Evolutionary conservation across 2,888 invertebrate genomes (phyloP).

Genomic region (Automeris io): DNA sequence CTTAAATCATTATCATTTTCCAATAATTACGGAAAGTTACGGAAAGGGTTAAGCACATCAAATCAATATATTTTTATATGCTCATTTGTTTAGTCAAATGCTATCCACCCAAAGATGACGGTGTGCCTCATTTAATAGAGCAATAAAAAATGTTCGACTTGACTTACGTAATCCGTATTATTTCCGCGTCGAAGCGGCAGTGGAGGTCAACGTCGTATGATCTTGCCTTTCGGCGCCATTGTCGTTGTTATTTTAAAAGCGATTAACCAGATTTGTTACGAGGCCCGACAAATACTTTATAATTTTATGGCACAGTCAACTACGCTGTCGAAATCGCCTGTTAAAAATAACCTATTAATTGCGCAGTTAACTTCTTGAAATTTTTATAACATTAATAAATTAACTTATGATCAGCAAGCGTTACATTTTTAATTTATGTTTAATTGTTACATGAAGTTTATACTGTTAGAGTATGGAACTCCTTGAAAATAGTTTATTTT

Average conservation of each 20-base stretch:
- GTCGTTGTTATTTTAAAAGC: slow-evolving; percentile 23
- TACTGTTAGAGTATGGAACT: too few relatives aligned
- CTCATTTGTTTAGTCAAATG: slow-evolving; percentile 31
- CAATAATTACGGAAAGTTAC: too few relatives aligned
- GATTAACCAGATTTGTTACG: slow-evolving; percentile 16
- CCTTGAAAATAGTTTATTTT: too few relatives aligned
- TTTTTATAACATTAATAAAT: neutral
- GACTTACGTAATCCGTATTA: slow-evolving; percentile 73
- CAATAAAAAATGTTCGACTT: slow-evolving; percentile 75
- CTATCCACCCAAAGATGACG: slow-evolving; percentile 62
- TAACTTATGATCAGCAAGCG: neutral
- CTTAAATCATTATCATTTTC: too few relatives aligned
- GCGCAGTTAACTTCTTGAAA: neutral
- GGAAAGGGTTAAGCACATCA: slow-evolving; percentile 48
- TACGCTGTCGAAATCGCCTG: neutral
- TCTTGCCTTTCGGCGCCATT: slow-evolving; percentile 33
- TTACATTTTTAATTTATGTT: too few relatives aligned
- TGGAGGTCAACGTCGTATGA: slow-evolving; percentile 59
- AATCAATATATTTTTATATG: slow-evolving; percentile 52
- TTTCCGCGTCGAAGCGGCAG: slow-evolving; percentile 66
- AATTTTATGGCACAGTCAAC: neutral
- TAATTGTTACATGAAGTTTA: too few relatives aligned
- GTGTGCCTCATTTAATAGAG: slow-evolving; percentile 74
- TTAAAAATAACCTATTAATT: neutral
- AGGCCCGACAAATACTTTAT: neutral